phyloP scores from a whole-genome alignment of 64 coral and sea anemone genomes.

The Actinia tenebrosa region DNA sequence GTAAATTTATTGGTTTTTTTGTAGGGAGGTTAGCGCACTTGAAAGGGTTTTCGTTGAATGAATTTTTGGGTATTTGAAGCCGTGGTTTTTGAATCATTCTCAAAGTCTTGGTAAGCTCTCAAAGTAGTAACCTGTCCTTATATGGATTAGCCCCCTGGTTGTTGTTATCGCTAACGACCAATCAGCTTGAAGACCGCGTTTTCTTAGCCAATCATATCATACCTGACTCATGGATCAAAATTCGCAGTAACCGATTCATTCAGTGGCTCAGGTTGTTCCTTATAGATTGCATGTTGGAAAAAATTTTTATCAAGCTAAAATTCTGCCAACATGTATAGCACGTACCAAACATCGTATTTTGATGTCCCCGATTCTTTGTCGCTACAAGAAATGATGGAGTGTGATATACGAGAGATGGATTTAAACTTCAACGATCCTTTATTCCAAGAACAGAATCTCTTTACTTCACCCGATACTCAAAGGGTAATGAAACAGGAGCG shows the following conservation, averaged over 20 bases:
- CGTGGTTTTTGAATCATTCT: slow-evolving; percentile 62
- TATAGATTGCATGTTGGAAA: slow-evolving; percentile 57
- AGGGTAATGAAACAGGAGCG: slow-evolving; percentile 61
- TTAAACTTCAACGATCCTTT: slow-evolving; percentile 98
- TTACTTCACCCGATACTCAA: slow-evolving; percentile 66
- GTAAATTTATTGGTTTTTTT: not conserved
- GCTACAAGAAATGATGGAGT: slow-evolving; percentile 94
- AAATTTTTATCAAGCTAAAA: slow-evolving; percentile 48
- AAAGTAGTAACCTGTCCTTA: slow-evolving; percentile 99
- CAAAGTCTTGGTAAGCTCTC: slow-evolving; percentile 96
- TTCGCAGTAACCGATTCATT: slow-evolving; percentile 99
- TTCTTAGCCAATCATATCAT: slow-evolving; percentile 64
- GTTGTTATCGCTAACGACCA: slow-evolving; percentile 96
- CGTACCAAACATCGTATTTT: slow-evolving; percentile 48
- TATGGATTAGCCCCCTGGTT: slow-evolving; percentile 67
- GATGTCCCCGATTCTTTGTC: slow-evolving; percentile 78
- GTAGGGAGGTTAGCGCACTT: not conserved
- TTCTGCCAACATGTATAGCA: slow-evolving; percentile 73
- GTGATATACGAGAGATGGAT: slow-evolving; percentile 92
- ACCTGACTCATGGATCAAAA: slow-evolving; percentile 69
- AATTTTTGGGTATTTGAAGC: not conserved
- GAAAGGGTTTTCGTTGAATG: not conserved
- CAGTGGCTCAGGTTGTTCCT: slow-evolving; percentile 53
- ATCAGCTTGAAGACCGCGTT: slow-evolving; percentile 54
- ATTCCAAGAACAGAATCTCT: slow-evolving; percentile 66